Evolutionary conservation across 2,797 vertebrate species (phyloP).

Genomic region (Oreonectes daqikongensis): DNA sequence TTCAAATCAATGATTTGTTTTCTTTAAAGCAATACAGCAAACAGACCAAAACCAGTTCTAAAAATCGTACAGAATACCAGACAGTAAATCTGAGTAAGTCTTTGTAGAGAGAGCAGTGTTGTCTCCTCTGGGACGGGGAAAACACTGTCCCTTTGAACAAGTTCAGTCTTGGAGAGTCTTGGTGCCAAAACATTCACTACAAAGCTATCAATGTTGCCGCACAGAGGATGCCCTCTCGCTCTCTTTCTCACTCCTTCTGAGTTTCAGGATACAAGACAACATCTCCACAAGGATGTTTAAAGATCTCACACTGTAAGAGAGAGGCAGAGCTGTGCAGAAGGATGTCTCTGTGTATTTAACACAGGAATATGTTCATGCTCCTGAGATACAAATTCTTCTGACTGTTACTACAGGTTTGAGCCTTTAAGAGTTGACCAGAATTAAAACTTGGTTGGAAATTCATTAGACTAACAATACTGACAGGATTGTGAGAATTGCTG

Average conservation of each 20-base stretch:
- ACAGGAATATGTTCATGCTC: slow-evolving; percentile 12
- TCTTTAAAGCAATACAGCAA: background rate
- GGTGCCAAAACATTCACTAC: slow-evolving; percentile 43
- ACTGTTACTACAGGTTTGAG: background rate
- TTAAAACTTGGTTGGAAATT: background rate
- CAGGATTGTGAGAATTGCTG: background rate
- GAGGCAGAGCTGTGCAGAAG: background rate
- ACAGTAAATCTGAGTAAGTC: slow-evolving; percentile 26
- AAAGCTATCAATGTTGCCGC: slow-evolving; percentile 49
- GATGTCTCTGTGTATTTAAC: background rate
- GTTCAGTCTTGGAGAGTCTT: slow-evolving; percentile 65
- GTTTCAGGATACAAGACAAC: slow-evolving; percentile 44
- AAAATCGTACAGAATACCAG: background rate
- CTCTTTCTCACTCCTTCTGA: slow-evolving; percentile 17
- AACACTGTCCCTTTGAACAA: slow-evolving; percentile 68
- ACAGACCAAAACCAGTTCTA: background rate
- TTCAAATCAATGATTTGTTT: no score
- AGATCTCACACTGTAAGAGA: background rate
- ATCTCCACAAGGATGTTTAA: background rate
- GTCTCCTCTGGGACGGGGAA: slow-evolving; percentile 60
- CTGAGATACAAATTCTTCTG: background rate
- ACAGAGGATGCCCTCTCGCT: slow-evolving; percentile 10
- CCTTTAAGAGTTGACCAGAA: no score
- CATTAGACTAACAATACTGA: background rate
- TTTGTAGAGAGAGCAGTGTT: slow-evolving; percentile 26